Percentiles rank a stretch among this genome's conserved stretches.
Conservation (phyloP, 2,888 invertebrate genomes). For the Drosophila vallismaia region DNA sequence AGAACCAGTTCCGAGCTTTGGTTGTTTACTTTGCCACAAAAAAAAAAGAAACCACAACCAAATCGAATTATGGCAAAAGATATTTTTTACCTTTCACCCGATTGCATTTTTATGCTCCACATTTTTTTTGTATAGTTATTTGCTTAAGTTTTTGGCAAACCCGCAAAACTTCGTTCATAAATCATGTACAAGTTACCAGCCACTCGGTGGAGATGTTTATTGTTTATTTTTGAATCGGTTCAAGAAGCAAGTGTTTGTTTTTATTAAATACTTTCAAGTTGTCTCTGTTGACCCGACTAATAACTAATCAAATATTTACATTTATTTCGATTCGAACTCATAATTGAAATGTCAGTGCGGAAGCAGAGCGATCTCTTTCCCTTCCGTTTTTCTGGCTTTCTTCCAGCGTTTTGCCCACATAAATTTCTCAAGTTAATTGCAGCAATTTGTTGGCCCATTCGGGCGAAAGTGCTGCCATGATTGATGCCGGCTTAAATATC, state of each 20-base stretch:
- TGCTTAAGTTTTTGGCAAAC: conserved; percentile 26
- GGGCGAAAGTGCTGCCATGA: conserved; percentile 63
- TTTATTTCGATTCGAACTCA: conserved; percentile 8
- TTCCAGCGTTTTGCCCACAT: conserved; percentile 27
- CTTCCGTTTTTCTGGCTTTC: conserved; percentile 17
- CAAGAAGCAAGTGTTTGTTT: conserved; percentile 13
- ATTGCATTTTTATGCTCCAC: conserved; percentile 32
- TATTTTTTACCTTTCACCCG: conserved; percentile 70
- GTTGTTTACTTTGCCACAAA: conserved; percentile 17
- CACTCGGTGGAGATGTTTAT: background rate
- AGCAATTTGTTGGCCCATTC: conserved; percentile 63
- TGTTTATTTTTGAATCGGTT: conserved; percentile 17
- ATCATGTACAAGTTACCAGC: conserved; percentile 28
- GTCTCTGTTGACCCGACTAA: conserved; percentile 23
- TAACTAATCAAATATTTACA: conserved; percentile 47
- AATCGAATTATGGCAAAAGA: conserved; percentile 47
- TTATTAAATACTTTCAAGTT: background rate
- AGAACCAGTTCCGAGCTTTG: conserved; percentile 62
- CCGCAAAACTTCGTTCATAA: conserved; percentile 26
- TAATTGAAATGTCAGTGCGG: conserved; percentile 53
- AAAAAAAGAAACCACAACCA: conserved; percentile 30
- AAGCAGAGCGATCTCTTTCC: conserved; percentile 17
- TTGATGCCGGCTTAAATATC: conserved; percentile 49
- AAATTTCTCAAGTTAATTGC: conserved; percentile 57
- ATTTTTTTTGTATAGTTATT: conserved; percentile 28